Evolutionary conservation across 2,888 invertebrate species (phyloP).

Genomic region (Tinea pellionella): DNA sequence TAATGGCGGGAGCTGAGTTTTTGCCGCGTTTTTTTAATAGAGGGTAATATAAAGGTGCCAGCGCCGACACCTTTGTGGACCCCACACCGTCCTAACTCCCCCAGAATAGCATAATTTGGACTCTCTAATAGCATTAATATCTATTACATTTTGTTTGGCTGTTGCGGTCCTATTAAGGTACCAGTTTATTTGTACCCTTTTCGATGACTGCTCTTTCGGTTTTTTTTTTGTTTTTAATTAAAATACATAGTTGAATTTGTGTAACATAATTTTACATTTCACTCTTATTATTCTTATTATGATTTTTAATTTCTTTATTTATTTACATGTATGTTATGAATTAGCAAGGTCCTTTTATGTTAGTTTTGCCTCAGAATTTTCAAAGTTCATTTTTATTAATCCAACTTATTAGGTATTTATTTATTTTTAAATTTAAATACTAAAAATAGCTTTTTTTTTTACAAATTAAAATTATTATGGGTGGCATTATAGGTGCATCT

Average conservation of each 20-base stretch:
- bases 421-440: no score
- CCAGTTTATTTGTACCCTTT: background rate
- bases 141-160: constrained; percentile 7
- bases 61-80: constrained; percentile 62
- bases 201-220: background rate
- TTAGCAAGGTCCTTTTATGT: no score
- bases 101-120: background rate
- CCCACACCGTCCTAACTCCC: constrained; percentile 34
- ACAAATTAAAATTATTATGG: no score
- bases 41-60: constrained; percentile 61
- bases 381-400: no score
- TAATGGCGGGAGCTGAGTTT: constrained; percentile 42
- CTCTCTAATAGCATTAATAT: constrained; percentile 12
- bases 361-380: no score
- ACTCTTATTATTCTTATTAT: no score
- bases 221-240: background rate
- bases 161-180: constrained; percentile 3
- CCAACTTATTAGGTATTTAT: no score
- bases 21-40: constrained; percentile 48
- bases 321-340: no score
- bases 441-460: no score
- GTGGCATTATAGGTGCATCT: constrained; percentile 20
- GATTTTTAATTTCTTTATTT: no score
- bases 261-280: no score
- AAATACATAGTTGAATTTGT: background rate